These are phyloP conservation scores for Hypolimnas misippus DNA, from an alignment of 2,888 invertebrate species.

Conservation along the genomic window DNA sequence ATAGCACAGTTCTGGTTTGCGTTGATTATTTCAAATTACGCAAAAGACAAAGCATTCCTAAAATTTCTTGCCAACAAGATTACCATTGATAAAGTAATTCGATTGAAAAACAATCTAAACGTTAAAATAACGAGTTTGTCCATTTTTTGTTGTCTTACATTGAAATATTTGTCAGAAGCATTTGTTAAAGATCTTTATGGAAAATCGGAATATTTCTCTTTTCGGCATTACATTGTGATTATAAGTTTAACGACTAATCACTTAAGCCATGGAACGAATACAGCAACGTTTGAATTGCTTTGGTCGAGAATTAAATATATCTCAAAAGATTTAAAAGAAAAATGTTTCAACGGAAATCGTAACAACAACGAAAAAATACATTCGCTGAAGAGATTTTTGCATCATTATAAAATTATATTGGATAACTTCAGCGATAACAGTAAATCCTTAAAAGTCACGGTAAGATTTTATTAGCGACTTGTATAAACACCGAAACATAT, in stretches of 20 bases:
- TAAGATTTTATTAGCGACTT: too few relatives aligned
- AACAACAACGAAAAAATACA: neutral
- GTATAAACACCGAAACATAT: too few relatives aligned
- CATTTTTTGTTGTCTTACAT: too few relatives aligned
- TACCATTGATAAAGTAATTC: neutral
- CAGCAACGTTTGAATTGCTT: constrained; percentile 22
- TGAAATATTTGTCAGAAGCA: too few relatives aligned
- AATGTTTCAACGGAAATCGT: neutral
- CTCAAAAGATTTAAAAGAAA: neutral
- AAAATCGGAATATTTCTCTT: neutral
- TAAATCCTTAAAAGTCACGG: too few relatives aligned
- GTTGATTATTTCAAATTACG: too few relatives aligned
- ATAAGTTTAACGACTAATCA: neutral
- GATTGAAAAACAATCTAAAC: neutral
- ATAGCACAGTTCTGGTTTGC: too few relatives aligned
- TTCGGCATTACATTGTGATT: neutral
- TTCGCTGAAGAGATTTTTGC: neutral
- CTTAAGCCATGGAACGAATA: constrained; percentile 16
- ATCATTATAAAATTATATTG: neutral
- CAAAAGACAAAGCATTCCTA: too few relatives aligned
- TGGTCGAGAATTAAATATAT: constrained; percentile 21
- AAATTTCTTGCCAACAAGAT: neutral
- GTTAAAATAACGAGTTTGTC: neutral
- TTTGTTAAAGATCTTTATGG: too few relatives aligned
- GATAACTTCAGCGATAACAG: neutral